A percentile compares a stretch with the other conserved stretches of the same genome.
phyloP scores from a whole-genome alignment of 2,113 vertebrate species.

The Heliornis fulica region DNA sequence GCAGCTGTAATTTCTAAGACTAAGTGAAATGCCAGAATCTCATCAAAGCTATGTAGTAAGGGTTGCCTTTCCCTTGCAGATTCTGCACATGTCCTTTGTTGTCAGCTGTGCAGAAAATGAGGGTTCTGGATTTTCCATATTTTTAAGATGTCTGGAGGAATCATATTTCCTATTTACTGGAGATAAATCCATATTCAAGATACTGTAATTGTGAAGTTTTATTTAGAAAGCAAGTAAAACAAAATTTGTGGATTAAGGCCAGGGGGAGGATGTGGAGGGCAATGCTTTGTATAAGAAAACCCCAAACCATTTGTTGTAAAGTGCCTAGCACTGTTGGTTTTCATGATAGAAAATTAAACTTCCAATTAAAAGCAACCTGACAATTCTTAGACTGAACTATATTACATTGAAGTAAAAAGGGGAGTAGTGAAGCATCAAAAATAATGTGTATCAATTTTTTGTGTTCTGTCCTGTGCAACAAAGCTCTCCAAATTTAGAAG shows the following conservation, averaged over 20 bases:
- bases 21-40: neutral
- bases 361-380: neutral
- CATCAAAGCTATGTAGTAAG: neutral
- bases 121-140: neutral
- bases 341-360: neutral
- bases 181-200: conserved; percentile 14
- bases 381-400: neutral
- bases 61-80: neutral
- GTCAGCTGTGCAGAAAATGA: neutral
- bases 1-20: neutral
- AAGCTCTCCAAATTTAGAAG: neutral
- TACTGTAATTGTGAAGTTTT: conserved; percentile 30
- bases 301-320: neutral
- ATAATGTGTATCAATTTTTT: neutral
- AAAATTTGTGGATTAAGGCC: neutral
- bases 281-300: neutral
- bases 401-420: neutral
- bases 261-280: neutral
- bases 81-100: neutral
- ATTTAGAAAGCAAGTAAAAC: conserved; percentile 4
- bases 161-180: neutral
- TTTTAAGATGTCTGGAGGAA: neutral
- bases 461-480: neutral
- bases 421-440: neutral
- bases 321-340: neutral